Conservation (phyloP, 2,113 vertebrate genomes). For the Centropus unirufus region DNA sequence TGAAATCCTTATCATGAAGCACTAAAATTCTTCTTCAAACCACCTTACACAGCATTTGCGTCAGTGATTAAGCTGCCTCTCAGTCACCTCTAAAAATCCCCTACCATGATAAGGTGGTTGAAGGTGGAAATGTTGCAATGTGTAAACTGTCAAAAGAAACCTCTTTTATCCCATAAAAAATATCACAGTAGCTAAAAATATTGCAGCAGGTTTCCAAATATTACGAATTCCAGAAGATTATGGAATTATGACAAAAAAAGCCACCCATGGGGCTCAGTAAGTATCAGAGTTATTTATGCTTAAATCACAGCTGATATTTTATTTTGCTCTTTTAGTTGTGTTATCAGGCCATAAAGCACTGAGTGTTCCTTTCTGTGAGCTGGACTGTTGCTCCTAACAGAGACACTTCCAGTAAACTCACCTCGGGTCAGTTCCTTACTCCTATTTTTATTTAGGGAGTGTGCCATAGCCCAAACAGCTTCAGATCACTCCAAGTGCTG, state of each 20-base stretch:
- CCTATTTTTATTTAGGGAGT: background rate
- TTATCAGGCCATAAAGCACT: background rate
- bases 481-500: background rate
- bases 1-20: background rate
- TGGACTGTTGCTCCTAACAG: background rate
- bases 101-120: background rate
- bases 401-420: background rate
- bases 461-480: background rate
- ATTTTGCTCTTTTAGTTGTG: background rate
- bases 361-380: background rate
- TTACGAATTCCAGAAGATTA: background rate
- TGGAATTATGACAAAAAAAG: background rate
- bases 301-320: background rate
- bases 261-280: background rate
- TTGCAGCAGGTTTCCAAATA: background rate
- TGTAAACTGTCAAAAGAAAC: background rate
- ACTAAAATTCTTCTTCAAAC: background rate
- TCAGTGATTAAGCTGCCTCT: background rate
- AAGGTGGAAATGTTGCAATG: background rate
- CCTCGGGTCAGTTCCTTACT: background rate
- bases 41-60: background rate
- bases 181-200: background rate
- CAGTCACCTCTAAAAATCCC: background rate
- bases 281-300: background rate
- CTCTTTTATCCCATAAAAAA: background rate